These are phyloP conservation scores for Campylomormyrus numenius DNA, from an alignment of 2,113 vertebrate species.

Conservation along the genomic window DNA sequence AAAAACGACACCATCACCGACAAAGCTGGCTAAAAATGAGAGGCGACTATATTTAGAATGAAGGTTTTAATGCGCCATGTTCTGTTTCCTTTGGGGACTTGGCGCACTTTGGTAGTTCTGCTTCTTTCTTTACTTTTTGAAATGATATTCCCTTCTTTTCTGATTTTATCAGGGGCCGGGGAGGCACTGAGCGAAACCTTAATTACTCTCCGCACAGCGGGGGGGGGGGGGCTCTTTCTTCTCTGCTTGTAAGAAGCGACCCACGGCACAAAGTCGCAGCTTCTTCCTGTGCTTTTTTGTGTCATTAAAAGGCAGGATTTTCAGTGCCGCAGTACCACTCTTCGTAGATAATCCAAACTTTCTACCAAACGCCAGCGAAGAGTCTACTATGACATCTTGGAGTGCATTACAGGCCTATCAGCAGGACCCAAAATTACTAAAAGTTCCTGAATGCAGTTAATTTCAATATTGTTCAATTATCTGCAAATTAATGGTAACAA, in stretches of 20 bases:
- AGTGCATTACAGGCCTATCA: neutral
- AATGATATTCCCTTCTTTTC: constrained; percentile 24
- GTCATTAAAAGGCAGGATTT: neutral
- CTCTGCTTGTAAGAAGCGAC: constrained; percentile 39
- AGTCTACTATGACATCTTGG: neutral
- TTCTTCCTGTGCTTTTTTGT: neutral
- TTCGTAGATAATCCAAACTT: neutral
- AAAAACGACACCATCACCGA: neutral
- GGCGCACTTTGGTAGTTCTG: constrained; percentile 15
- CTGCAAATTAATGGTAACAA: neutral
- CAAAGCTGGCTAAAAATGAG: neutral
- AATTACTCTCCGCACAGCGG: constrained; percentile 53
- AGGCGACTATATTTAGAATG: constrained; percentile 19
- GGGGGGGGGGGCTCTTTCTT: constrained; percentile 45
- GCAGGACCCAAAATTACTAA: no score
- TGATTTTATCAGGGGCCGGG: constrained; percentile 38
- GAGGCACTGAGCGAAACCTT: constrained; percentile 51
- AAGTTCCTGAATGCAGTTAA: neutral
- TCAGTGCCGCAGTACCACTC: neutral
- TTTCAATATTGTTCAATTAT: neutral
- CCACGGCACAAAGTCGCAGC: constrained; percentile 1
- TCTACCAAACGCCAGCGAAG: neutral
- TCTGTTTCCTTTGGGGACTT: constrained; percentile 9
- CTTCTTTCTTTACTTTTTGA: constrained; percentile 27
- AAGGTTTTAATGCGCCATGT: neutral